A percentile compares a stretch with the other conserved stretches of the same genome.
These are phyloP conservation scores for Tetrax tetrax DNA, from an alignment of 2,113 vertebrate species.

Conservation along the genomic window DNA sequence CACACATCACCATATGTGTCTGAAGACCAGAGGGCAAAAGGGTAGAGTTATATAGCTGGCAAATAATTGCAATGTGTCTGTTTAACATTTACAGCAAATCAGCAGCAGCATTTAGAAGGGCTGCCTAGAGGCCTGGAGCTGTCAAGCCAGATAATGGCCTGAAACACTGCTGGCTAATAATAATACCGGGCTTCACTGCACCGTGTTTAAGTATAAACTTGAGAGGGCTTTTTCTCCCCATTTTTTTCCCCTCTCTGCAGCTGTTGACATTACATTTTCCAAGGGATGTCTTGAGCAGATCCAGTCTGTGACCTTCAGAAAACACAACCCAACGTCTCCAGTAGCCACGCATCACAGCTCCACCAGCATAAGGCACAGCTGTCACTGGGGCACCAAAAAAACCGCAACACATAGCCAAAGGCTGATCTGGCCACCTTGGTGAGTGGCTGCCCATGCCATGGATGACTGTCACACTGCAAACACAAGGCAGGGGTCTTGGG, in stretches of 20 bases:
- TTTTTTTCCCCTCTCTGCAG: not conserved
- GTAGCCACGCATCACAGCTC: not conserved
- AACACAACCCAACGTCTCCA: not conserved
- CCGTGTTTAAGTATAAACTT: not conserved
- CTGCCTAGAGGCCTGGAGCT: constrained; percentile 48
- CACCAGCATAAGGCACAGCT: fast-evolving
- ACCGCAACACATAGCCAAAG: not conserved
- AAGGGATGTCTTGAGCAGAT: not conserved
- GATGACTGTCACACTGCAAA: not conserved
- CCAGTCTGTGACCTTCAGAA: constrained; percentile 18
- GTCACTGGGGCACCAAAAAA: not conserved
- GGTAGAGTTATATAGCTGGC: constrained; percentile 33
- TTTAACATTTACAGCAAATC: constrained; percentile 56
- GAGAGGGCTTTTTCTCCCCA: not conserved
- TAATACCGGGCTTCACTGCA: not conserved
- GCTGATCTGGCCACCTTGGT: not conserved
- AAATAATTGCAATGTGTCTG: constrained; percentile 60
- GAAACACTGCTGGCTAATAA: constrained; percentile 47
- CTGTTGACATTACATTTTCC: not conserved
- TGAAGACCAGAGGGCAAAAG: constrained; percentile 27
- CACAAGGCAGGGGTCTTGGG: not conserved
- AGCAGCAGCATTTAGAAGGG: constrained; percentile 44
- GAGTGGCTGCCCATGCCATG: not conserved
- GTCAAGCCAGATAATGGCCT: constrained; percentile 57
- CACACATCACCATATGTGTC: not conserved